These are phyloP conservation scores for Mamestra brassicae DNA, from an alignment of 2,888 invertebrate species.

Conservation along the genomic window DNA sequence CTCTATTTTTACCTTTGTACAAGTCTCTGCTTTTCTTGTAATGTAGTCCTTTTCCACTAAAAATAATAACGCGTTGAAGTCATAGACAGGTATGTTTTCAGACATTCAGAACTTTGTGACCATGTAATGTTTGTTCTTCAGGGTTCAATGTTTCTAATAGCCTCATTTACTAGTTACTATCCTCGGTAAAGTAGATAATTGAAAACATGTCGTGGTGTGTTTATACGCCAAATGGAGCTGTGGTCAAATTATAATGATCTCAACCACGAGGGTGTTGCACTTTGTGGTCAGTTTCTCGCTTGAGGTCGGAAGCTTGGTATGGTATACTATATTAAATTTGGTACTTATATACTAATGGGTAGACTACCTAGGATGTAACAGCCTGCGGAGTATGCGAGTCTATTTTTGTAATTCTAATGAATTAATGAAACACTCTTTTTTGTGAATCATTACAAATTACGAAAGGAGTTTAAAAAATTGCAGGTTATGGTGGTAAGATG, in stretches of 20 bases:
- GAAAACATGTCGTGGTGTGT: constrained; percentile 34
- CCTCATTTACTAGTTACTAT: background rate
- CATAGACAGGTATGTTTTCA: too few species aligned
- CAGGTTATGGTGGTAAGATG: too few species aligned
- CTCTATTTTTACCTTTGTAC: too few species aligned
- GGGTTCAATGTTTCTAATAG: background rate
- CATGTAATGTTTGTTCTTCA: background rate
- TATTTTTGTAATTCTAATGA: too few species aligned
- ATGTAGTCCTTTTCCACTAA: too few species aligned
- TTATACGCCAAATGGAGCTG: constrained; percentile 35
- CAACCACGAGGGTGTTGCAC: constrained; percentile 40
- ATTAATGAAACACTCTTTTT: too few species aligned
- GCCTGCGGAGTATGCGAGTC: too few species aligned
- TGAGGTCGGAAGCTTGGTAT: constrained; percentile 21
- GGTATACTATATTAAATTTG: constrained; percentile 6
- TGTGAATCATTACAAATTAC: too few species aligned
- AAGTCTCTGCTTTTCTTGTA: too few species aligned
- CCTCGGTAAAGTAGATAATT: constrained; percentile 36
- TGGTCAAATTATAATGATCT: constrained; percentile 44
- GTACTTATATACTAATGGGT: background rate
- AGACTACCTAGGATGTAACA: background rate
- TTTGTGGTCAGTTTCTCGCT: constrained; percentile 45
- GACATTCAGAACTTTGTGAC: background rate
- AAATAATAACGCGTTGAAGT: too few species aligned
- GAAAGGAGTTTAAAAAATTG: too few species aligned